Percentiles rank a stretch among this genome's conserved stretches.
These are phyloP conservation scores for Siniperca knerii DNA, from an alignment of 2,113 vertebrate genomes.

Conservation along the genomic window DNA sequence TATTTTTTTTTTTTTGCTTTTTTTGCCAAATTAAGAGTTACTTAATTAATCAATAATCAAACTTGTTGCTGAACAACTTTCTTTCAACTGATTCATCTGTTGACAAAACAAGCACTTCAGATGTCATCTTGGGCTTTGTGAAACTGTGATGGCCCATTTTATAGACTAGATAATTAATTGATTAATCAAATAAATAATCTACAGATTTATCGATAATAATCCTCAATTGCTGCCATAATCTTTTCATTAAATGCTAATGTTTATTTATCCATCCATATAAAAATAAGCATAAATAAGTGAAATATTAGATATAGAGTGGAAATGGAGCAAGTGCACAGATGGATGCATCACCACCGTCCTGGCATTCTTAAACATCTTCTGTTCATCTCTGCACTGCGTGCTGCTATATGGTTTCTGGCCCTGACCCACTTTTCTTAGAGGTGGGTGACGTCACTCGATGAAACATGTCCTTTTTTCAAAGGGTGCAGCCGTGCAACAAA, in stretches of 20 bases:
- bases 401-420: conserved; percentile 64
- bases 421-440: conserved; percentile 75
- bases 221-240: not conserved
- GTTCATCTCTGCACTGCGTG: conserved; percentile 48
- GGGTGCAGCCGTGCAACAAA: conserved; percentile 33
- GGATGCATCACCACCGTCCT: conserved; percentile 36
- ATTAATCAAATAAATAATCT: not conserved
- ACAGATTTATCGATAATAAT: not conserved
- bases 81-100: not conserved
- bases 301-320: not conserved
- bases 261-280: not conserved
- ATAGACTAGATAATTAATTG: not conserved
- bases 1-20: not conserved
- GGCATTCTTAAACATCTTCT: conserved; percentile 46
- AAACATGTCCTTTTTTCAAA: conserved; percentile 30
- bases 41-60: not conserved
- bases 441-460: conserved; percentile 56
- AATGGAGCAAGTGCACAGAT: conserved; percentile 28
- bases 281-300: not conserved
- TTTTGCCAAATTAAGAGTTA: not conserved
- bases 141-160: not conserved
- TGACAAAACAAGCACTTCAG: not conserved
- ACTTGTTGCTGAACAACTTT: not conserved
- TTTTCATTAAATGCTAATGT: not conserved
- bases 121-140: not conserved